Base-by-base conservation (phyloP, 2,113 vertebrate species). In the Scolopax mira region DNA sequence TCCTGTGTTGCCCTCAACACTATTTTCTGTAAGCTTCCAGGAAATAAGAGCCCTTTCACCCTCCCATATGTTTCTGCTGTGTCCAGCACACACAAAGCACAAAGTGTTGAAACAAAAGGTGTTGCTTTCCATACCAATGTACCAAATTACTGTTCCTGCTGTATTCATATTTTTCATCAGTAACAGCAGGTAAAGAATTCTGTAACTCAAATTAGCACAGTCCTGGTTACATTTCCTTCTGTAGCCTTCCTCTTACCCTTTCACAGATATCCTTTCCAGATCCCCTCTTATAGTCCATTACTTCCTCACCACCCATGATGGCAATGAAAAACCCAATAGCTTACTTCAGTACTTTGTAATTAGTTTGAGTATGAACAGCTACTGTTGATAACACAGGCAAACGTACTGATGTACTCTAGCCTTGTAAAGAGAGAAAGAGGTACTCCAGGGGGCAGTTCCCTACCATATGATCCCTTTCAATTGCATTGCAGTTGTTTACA, bases 1-100 rank as follows among this genome's bases (percentile, higher is more conserved):
- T n/a, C 37, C 44, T 62, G 5, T 37, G 10, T 27, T 39, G 9
- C 23, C 13, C 5, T 78, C 0, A 0, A 39, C 2, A 5, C 0
- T 37, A 11, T 62, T 83, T 82, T 85, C 55, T 42, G 12, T 42
- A 23, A 66, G 16, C 57, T 69, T 4, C 2, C 10, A 55, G 42
- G 23, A 66, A 86, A 55, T 15, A 61, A 19, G 8, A 66, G 16
- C 2, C 27, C 73, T 84, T 85, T 66, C 25, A 65, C 22, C 10
- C 79, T 70, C 6, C 13, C 13, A 6, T 35, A 24, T n/a, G 5
- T 73, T 79, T 85, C 55, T 88, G 16, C 33, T 73, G 6, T 19
- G 13, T 58, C 21, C 41, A 77, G 28, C 82, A 24, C 3, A 10
- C 0, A 7, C 2, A n/a, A n/a, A n/a, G n/a, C n/a, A n/a, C n/a